Evolutionary conservation across 2,888 invertebrate species (phyloP), one percentile per base, ranked within the genome.

Genomic region (Candidula unifasciata): DNA sequence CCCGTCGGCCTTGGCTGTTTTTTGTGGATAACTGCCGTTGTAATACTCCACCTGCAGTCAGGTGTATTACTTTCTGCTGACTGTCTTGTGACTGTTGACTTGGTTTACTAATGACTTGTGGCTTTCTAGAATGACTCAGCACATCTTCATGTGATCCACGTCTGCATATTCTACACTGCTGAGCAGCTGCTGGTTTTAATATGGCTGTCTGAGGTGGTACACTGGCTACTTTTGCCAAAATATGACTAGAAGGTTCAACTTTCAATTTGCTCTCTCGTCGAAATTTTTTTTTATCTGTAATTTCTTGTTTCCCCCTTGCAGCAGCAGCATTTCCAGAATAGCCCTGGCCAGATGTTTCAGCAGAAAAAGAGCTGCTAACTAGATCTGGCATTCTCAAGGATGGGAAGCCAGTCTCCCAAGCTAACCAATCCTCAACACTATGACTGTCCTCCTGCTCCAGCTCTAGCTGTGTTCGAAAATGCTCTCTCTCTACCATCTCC

Each of bases 341-440:
- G 44, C 30, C 16, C 10, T 52, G n/a, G 8, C 69, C 60, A 24
- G 84, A 81, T 21, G 66, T 66, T 24, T 80, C 74, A 1, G 69
- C 77, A 68, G 77, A 24, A 35, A 77, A 84, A 5, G 84, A 84
- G 44, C 81, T 80, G 44, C 77, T 80, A 33, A 84, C 81, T 5
- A 84, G 54, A 60, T 84, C 84, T 30, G 84, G 84, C 81, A 84
- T 81, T 18, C 69, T 44, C 27, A 27, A 52, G 16, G 66, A 54
- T 30, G 64, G 13, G n/a, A 60, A 13, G 10, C 57, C 37, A 10
- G 27, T 37, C 24, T 73, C 84, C 86, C 81, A 84, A 60, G 89
- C 89, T 57, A 92, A 83, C 78, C 92, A 87, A 84, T 92, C 91
- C 64, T 92, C 92, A 24, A 92, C 88, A 86, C 91, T 91, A 76